phyloP scores from a whole-genome alignment of 2,797 vertebrate species.

The Labroides dimidiatus region DNA sequence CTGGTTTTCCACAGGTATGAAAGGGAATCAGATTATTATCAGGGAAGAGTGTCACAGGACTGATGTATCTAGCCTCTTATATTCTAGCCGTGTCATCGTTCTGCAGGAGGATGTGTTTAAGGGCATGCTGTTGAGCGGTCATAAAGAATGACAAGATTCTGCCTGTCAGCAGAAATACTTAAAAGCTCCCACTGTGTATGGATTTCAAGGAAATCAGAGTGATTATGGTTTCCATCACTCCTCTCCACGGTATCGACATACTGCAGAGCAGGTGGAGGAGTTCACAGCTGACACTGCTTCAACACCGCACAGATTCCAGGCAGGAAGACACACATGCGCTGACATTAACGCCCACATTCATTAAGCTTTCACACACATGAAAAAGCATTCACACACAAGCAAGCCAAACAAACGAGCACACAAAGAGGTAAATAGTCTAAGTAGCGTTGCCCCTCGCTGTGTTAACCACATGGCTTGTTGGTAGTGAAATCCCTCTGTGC shows the following conservation, averaged over 20 bases:
- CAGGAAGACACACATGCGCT: constrained; percentile 10
- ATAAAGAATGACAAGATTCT: constrained; percentile 39
- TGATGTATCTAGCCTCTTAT: constrained; percentile 22
- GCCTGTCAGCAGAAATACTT: constrained; percentile 54
- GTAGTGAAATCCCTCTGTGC: constrained; percentile 21
- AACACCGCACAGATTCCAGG: constrained; percentile 13
- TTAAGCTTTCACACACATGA: constrained; percentile 16
- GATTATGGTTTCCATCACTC: constrained; percentile 51
- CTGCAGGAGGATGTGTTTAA: constrained; percentile 12
- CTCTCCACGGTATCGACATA: constrained; percentile 43
- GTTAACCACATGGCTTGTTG: constrained; percentile 38
- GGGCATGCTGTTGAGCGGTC: constrained; percentile 21
- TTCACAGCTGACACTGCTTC: constrained; percentile 38
- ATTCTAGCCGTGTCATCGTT: constrained; percentile 8
- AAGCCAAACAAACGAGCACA: constrained; percentile 7
- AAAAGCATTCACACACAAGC: constrained; percentile 1
- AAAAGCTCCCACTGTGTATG: constrained; percentile 44
- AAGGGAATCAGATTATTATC: constrained; percentile 10
- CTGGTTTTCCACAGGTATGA: background rate
- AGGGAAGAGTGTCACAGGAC: background rate
- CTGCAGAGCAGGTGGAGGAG: constrained; percentile 33
- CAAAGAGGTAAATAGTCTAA: constrained; percentile 28
- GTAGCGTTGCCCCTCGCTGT: constrained; percentile 23
- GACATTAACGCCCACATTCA: constrained; percentile 10
- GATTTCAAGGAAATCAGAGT: constrained; percentile 57